phyloP scores from a whole-genome alignment of 2,113 vertebrate genomes.

The Plecotus auritus region DNA sequence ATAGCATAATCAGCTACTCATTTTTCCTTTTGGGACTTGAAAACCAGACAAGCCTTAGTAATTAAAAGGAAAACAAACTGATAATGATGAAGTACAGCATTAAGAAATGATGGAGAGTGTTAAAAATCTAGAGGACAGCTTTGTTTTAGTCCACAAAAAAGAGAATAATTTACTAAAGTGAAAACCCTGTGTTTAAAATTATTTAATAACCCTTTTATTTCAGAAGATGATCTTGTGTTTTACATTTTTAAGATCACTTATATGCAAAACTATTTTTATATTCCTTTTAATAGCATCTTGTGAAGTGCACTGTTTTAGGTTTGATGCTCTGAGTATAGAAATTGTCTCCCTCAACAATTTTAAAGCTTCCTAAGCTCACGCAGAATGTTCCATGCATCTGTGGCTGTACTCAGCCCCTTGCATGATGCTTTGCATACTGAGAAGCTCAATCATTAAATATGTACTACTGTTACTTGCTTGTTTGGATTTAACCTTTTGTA shows the following conservation, averaged over 20 bases:
- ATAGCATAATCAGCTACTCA: background rate
- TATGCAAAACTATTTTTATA: background rate
- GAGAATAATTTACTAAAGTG: background rate
- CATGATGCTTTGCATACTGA: background rate
- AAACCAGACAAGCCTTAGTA: background rate
- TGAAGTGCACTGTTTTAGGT: background rate
- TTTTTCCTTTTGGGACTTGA: background rate
- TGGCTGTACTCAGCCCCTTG: rapidly evolving
- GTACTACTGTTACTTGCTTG: background rate
- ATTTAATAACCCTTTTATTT: background rate
- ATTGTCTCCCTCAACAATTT: background rate
- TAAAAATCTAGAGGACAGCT: background rate
- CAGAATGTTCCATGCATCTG: background rate
- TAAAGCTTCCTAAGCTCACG: background rate
- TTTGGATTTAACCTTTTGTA: background rate
- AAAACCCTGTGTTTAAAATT: background rate
- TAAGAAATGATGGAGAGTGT: background rate
- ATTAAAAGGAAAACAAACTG: constrained; percentile 20
- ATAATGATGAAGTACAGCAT: background rate
- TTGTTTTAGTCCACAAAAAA: background rate
- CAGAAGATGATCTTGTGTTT: background rate
- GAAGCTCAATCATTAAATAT: background rate
- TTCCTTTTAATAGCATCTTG: background rate
- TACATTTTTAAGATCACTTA: background rate
- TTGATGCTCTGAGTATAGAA: background rate